Percentiles rank a stretch among this genome's conserved stretches.
phyloP scores from a whole-genome alignment of 2,113 vertebrate species.

The Lepus americanus region DNA sequence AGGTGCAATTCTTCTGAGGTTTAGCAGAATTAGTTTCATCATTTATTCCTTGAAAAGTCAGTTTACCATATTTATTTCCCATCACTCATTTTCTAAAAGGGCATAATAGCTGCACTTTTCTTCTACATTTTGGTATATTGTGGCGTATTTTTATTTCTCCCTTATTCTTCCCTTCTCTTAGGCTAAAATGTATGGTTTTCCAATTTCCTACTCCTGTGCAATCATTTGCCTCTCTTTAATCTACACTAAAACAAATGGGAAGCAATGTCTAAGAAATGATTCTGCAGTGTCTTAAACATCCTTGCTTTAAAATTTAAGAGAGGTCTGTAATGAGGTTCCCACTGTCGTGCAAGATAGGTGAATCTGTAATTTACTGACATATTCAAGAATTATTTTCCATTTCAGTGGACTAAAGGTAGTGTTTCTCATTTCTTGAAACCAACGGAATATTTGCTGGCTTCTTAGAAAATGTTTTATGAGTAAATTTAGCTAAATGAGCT shows the following conservation, averaged over 20 bases:
- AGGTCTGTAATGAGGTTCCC: slow-evolving; percentile 70
- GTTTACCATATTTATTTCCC: slow-evolving; percentile 55
- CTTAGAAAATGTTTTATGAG: slow-evolving; percentile 75
- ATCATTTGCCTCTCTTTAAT: slow-evolving; percentile 74
- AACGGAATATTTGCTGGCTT: slow-evolving; percentile 72
- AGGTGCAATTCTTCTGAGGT: neutral
- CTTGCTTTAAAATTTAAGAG: slow-evolving; percentile 77
- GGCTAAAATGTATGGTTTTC: slow-evolving; percentile 66
- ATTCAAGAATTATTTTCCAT: slow-evolving; percentile 78
- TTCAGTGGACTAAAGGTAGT: slow-evolving; percentile 67
- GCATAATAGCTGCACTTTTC: slow-evolving; percentile 15
- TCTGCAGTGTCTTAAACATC: slow-evolving; percentile 66
- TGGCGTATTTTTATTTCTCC: slow-evolving; percentile 19
- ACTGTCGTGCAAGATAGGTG: slow-evolving; percentile 72
- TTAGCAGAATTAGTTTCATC: neutral
- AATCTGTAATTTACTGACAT: slow-evolving; percentile 77
- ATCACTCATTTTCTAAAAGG: slow-evolving; percentile 44
- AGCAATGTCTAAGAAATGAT: slow-evolving; percentile 65
- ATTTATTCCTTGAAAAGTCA: slow-evolving; percentile 53
- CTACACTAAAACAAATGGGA: slow-evolving; percentile 71
- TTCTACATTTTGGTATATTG: slow-evolving; percentile 31
- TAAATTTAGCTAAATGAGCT: slow-evolving; percentile 76
- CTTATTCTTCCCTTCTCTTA: neutral
- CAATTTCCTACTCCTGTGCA: slow-evolving; percentile 65
- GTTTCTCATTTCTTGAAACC: slow-evolving; percentile 73